Conservation (phyloP, 2,113 vertebrate species). For the Lasiurus borealis region DNA sequence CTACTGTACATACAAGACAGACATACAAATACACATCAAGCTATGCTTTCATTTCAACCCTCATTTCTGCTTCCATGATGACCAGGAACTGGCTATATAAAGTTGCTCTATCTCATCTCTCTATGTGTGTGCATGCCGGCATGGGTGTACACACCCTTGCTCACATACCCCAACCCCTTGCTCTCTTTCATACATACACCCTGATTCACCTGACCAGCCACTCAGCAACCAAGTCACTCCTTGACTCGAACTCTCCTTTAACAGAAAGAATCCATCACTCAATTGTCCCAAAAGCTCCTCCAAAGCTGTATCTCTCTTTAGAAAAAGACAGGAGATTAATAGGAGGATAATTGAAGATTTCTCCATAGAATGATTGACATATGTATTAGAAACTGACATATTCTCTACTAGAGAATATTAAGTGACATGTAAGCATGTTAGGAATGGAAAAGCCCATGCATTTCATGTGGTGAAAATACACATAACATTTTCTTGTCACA, state of each 20-base stretch:
- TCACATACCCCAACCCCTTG: not conserved
- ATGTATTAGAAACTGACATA: not conserved
- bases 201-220: not conserved
- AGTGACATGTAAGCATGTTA: not conserved
- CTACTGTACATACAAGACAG: not conserved
- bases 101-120: not conserved
- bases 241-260: conserved; percentile 38
- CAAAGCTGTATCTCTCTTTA: not conserved
- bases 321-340: not conserved
- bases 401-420: conserved; percentile 47
- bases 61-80: not conserved
- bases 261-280: conserved; percentile 13
- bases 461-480: not conserved
- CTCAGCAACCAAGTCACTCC: not conserved
- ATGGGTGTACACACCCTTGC: accelerated
- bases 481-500: not conserved
- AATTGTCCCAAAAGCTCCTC: not conserved
- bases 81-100: not conserved
- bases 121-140: accelerated
- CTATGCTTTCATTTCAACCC: not conserved
- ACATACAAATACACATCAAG: not conserved
- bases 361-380: not conserved
- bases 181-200: not conserved
- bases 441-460: not conserved
- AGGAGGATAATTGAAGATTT: not conserved